Conservation (phyloP, 2,888 invertebrate genomes). For the Apoda limacodes region DNA sequence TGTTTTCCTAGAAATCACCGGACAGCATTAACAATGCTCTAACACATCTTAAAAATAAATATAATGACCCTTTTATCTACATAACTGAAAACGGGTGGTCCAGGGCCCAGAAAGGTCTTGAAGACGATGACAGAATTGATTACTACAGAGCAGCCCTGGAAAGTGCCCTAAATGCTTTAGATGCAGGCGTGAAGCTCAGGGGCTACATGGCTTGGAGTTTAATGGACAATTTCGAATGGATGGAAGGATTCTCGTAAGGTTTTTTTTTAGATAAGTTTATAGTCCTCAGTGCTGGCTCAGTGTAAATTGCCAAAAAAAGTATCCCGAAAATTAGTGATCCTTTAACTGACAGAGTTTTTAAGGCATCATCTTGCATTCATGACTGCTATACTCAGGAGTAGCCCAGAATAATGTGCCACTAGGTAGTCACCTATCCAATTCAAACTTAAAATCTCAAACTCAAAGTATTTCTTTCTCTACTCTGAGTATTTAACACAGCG, state of each 20-base stretch:
- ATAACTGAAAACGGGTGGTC: constrained; percentile 69
- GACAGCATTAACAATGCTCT: constrained; percentile 68
- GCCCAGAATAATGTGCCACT: too few species aligned
- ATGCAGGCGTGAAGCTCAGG: constrained; percentile 46
- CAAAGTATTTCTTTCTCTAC: too few species aligned
- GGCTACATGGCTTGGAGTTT: constrained; percentile 72
- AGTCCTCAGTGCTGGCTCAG: too few species aligned
- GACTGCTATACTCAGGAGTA: too few species aligned
- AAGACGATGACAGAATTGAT: constrained; percentile 46
- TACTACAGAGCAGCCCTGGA: constrained; percentile 43
- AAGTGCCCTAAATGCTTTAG: constrained; percentile 48
- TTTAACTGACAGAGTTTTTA: too few species aligned
- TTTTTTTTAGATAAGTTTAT: too few species aligned
- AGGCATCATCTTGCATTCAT: too few species aligned
- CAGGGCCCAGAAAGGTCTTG: constrained; percentile 26
- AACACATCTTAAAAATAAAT: constrained; percentile 49
- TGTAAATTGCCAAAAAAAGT: too few species aligned
- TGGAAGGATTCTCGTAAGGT: constrained; percentile 64
- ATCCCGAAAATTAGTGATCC: too few species aligned
- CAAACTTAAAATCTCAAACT: too few species aligned
- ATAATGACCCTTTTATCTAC: constrained; percentile 58
- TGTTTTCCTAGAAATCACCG: constrained; percentile 40
- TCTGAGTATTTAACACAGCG: too few species aligned
- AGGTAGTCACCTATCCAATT: too few species aligned
- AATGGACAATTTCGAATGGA: constrained; percentile 75